Conservation (phyloP, 2,113 vertebrate genomes). For the human region DNA sequence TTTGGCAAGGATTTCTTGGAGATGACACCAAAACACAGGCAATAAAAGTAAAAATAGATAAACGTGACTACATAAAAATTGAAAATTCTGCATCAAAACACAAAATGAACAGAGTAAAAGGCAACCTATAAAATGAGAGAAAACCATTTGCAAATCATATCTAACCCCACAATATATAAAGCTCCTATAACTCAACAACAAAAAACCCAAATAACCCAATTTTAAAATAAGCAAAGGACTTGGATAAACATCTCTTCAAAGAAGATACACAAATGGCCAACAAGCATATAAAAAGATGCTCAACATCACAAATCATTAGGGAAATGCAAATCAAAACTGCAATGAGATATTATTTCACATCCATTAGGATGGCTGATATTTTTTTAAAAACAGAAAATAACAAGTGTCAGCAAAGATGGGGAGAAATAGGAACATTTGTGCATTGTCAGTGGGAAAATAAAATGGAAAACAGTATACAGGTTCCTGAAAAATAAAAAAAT, state of each 20-base stretch:
- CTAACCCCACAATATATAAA: not conserved
- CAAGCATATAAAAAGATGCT: not conserved
- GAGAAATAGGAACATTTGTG: not conserved
- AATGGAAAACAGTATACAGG: not conserved
- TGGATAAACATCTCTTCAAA: not conserved
- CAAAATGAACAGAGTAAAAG: not conserved
- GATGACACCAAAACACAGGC: not conserved
- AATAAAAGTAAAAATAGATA: not conserved
- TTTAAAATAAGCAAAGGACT: not conserved
- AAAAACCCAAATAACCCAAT: not conserved
- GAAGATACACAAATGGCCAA: not conserved
- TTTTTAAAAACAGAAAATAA: not conserved
- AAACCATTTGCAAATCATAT: not conserved
- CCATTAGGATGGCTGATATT: not conserved
- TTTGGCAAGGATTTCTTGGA: not conserved
- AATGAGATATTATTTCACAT: not conserved
- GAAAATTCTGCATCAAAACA: not conserved
- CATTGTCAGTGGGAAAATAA: not conserved
- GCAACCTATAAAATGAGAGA: not conserved
- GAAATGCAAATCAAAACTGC: not conserved
- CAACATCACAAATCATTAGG: not conserved
- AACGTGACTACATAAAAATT: not conserved
- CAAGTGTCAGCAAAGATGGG: not conserved
- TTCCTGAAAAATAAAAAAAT: not conserved
- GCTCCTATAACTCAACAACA: not conserved